Conservation (phyloP, 2,797 vertebrate species). For the Luscinia luscinia region DNA sequence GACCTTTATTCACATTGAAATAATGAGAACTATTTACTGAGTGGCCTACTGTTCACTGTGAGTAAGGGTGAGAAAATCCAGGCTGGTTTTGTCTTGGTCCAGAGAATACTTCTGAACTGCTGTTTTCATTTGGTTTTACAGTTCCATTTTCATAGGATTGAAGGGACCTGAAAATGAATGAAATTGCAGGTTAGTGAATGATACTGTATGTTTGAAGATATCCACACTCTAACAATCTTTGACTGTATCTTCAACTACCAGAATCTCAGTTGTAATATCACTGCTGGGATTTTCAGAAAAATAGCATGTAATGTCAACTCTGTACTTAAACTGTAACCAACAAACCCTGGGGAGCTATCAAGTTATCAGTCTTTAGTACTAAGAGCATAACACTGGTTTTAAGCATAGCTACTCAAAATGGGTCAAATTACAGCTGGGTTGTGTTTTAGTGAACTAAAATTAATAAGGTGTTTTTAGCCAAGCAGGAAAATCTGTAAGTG, state of each 20-base stretch:
- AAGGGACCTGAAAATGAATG: constrained; percentile 15
- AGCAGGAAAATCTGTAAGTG: constrained; percentile 17
- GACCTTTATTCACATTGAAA: constrained; percentile 28
- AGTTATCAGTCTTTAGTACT: constrained; percentile 76
- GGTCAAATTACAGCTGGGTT: constrained; percentile 70
- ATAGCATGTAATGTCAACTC: constrained; percentile 64
- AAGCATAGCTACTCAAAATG: constrained; percentile 71
- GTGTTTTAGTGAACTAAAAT: constrained; percentile 65
- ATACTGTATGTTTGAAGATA: constrained; percentile 2
- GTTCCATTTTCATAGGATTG: background rate
- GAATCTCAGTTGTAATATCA: constrained; percentile 59
- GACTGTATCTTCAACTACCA: constrained; percentile 26
- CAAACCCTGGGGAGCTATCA: constrained; percentile 74
- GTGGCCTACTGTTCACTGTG: background rate
- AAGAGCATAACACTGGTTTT: constrained; percentile 70
- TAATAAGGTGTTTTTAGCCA: constrained; percentile 55
- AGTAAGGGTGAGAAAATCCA: constrained; percentile 15
- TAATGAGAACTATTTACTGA: constrained; percentile 16
- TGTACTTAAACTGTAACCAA: constrained; percentile 71
- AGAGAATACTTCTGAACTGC: background rate
- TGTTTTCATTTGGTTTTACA: constrained; percentile 3
- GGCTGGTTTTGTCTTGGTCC: background rate
- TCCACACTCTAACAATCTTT: background rate
- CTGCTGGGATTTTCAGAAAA: constrained; percentile 70
- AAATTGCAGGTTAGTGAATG: background rate